Evolutionary conservation across 2,113 vertebrate genomes (phyloP).

Genomic region (Ammospiza caudacuta): DNA sequence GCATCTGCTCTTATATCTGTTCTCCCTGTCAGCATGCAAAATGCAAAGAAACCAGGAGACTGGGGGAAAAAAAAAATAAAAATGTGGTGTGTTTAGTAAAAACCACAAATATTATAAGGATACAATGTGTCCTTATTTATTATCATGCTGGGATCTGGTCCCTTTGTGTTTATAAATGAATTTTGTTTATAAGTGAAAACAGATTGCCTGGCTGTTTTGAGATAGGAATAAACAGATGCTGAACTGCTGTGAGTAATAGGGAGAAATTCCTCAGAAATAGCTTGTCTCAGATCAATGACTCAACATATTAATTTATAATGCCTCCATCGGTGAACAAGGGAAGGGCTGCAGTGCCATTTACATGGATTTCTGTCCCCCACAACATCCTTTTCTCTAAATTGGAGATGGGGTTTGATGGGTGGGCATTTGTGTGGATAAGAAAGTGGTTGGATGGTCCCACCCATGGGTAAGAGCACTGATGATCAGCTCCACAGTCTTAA

Average conservation of each 20-base stretch:
- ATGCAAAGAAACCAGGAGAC: not conserved
- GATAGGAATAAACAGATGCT: not conserved
- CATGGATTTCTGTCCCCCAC: not conserved
- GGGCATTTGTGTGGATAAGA: not conserved
- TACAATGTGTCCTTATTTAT: not conserved
- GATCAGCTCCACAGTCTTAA: not conserved
- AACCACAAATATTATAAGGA: not conserved
- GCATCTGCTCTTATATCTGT: not conserved
- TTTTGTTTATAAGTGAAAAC: not conserved
- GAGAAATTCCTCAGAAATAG: not conserved
- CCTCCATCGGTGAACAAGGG: not conserved
- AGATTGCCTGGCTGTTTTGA: not conserved
- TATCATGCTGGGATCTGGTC: not conserved
- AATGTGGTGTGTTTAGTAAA: not conserved
- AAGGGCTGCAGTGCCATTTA: not conserved
- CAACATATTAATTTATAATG: not conserved
- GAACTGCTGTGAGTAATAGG: not conserved
- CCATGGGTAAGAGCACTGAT: not conserved
- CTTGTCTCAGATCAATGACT: not conserved
- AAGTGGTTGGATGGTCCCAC: not conserved
- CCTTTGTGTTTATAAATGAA: not conserved
- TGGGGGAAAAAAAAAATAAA: not conserved
- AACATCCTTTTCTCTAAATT: not conserved
- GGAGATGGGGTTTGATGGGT: no score
- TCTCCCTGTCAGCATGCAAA: not conserved